Conservation (phyloP, 2,888 invertebrate species). For the Nemotelus pantherinus region DNA sequence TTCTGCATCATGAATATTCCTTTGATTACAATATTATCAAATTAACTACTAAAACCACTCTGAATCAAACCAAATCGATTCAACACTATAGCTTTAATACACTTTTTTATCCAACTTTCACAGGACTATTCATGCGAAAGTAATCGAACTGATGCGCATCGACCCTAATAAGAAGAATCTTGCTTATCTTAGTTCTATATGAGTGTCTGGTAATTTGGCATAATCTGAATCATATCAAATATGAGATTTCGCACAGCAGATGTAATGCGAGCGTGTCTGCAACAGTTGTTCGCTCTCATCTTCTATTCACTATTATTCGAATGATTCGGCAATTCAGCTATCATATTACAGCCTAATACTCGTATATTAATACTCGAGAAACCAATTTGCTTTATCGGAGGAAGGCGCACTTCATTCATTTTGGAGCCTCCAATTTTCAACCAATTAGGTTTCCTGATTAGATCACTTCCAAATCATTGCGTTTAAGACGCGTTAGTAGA, state of each 20-base stretch:
- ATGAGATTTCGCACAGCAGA: not conserved
- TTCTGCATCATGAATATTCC: too few relatives aligned
- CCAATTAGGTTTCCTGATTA: slow-evolving; percentile 36
- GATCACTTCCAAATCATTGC: slow-evolving; percentile 30
- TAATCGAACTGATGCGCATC: too few relatives aligned
- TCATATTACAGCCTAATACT: slow-evolving; percentile 29
- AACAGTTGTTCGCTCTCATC: not conserved
- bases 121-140: too few relatives aligned
- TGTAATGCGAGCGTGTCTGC: not conserved
- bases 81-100: too few relatives aligned
- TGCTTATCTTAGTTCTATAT: too few relatives aligned
- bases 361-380: not conserved
- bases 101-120: too few relatives aligned
- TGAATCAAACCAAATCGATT: too few relatives aligned
- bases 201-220: not conserved
- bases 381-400: not conserved
- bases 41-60: too few relatives aligned
- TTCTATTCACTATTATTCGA: not conserved
- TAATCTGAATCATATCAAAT: not conserved
- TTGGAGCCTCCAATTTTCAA: slow-evolving; percentile 8
- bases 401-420: not conserved
- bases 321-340: not conserved
- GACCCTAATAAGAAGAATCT: too few relatives aligned
- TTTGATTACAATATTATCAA: too few relatives aligned
- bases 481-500: too few relatives aligned